Percentiles rank a stretch among this genome's conserved stretches.
These are phyloP conservation scores for Thera britannica DNA, from an alignment of 2,888 invertebrate genomes.

Conservation along the genomic window DNA sequence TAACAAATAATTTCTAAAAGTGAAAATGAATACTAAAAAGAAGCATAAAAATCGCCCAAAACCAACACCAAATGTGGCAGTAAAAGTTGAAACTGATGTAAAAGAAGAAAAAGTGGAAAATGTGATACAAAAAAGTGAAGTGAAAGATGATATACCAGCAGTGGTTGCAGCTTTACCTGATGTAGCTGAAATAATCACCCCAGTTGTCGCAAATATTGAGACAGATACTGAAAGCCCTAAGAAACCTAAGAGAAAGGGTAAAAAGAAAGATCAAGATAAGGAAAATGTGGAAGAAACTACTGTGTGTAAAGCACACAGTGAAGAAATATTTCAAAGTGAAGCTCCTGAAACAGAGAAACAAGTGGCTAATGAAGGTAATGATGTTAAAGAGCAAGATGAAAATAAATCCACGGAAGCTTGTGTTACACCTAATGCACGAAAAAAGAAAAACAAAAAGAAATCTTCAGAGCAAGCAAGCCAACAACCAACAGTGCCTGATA, in stretches of 20 bases:
- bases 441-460: constrained; percentile 76
- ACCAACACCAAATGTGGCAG: constrained; percentile 52
- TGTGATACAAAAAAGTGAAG: constrained; percentile 41
- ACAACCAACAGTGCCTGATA: constrained; percentile 24
- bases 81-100: constrained; percentile 41
- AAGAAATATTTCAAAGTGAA: constrained; percentile 15
- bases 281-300: constrained; percentile 40
- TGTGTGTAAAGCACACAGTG: constrained; percentile 30
- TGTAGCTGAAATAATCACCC: constrained; percentile 43
- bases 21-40: constrained; percentile 72
- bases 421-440: constrained; percentile 60
- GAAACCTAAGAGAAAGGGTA: constrained; percentile 79
- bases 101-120: constrained; percentile 36
- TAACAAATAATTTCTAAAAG: constrained; percentile 40
- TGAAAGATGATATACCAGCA: constrained; percentile 40
- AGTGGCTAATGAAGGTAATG: constrained; percentile 22
- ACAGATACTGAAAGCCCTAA: constrained; percentile 61
- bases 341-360: constrained; percentile 29
- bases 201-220: constrained; percentile 43
- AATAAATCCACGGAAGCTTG: constrained; percentile 19
- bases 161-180: constrained; percentile 35
- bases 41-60: constrained; percentile 70
- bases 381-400: constrained; percentile 28
- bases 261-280: constrained; percentile 68
- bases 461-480: constrained; percentile 40